Conservation (phyloP, 2,888 invertebrate species). For the Parnassius apollo region DNA sequence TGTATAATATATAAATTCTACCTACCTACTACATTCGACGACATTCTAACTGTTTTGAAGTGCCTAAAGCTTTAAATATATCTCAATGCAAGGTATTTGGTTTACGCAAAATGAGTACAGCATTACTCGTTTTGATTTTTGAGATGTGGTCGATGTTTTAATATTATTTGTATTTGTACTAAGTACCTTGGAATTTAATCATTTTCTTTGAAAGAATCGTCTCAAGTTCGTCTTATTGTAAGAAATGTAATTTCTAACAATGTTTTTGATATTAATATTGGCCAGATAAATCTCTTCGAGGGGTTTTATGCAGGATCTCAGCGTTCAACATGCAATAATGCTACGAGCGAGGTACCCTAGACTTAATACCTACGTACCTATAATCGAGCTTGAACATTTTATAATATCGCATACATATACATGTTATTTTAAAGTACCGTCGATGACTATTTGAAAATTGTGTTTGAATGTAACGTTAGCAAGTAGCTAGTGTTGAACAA, state of each 20-base stretch:
- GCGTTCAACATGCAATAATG: conserved; percentile 58
- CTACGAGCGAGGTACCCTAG: conserved; percentile 36
- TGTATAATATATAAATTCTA: too few species aligned
- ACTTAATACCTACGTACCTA: conserved; percentile 31
- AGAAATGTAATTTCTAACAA: conserved; percentile 33
- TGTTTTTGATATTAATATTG: conserved; percentile 56
- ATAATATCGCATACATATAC: conserved; percentile 15
- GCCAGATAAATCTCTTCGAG: conserved; percentile 59
- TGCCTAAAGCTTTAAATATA: too few species aligned
- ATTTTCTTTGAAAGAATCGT: conserved; percentile 36
- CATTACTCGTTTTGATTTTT: neutral
- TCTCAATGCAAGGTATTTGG: neutral
- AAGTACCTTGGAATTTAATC: conserved; percentile 13
- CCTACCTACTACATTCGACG: too few species aligned
- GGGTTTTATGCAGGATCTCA: conserved; percentile 47
- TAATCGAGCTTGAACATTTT: conserved; percentile 37
- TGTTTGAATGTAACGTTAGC: too few species aligned
- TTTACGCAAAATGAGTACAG: neutral
- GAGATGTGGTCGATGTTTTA: neutral
- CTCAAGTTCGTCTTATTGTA: conserved; percentile 44
- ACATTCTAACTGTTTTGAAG: too few species aligned
- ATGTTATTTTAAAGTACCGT: neutral
- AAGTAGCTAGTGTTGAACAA: too few species aligned
- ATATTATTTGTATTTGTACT: neutral
- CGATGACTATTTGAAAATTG: conserved; percentile 5